These are phyloP conservation scores for Rhopalosiphum padi DNA, from an alignment of 1,140 invertebrate genomes.

Conservation along the genomic window DNA sequence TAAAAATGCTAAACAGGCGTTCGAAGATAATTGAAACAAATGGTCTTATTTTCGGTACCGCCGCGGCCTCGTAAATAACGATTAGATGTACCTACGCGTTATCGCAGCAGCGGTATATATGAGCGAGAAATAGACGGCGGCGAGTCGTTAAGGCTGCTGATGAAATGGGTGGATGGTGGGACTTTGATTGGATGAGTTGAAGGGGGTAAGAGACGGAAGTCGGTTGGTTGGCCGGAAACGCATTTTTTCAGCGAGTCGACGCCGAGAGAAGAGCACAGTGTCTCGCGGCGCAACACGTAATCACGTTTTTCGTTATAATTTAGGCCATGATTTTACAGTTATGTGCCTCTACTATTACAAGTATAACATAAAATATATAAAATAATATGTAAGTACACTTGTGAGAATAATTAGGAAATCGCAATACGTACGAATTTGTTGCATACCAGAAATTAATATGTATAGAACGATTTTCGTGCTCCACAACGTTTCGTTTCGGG, in stretches of 20 bases:
- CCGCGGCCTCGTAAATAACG: not conserved
- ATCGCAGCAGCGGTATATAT: not conserved
- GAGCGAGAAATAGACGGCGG: not conserved
- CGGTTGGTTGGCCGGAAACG: not conserved
- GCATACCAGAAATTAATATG: not conserved
- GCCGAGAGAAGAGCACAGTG: not conserved
- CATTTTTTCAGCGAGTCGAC: not conserved
- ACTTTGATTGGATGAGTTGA: not conserved
- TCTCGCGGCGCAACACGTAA: not conserved
- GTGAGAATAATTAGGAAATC: not conserved
- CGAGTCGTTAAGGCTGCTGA: not conserved
- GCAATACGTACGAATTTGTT: not conserved
- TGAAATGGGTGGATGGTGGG: not conserved
- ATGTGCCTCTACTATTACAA: not conserved
- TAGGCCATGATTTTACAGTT: not conserved
- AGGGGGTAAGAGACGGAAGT: not conserved
- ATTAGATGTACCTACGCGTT: conserved; percentile 1
- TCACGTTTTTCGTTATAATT: not conserved
- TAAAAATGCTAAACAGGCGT: not conserved
- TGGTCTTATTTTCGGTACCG: not conserved
- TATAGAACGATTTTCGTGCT: not conserved
- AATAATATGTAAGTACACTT: not conserved
- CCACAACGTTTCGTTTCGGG: not conserved
- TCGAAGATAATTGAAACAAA: conserved; percentile 7
- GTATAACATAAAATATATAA: not conserved